Evolutionary conservation across 2,113 vertebrate species (phyloP).

Genomic region (Cavia porcellus): DNA sequence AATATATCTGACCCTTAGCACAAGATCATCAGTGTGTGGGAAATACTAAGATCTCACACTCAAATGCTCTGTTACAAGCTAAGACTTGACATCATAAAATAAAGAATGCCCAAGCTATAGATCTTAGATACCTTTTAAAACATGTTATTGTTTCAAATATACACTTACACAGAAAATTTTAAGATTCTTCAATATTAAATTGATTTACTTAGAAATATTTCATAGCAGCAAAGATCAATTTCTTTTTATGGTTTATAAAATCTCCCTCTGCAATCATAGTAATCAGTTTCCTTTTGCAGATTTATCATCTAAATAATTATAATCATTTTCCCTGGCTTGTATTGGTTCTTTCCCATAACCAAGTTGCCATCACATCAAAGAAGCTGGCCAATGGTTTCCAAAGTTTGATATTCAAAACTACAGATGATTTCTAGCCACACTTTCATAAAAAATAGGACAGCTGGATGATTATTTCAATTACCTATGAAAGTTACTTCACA

Average conservation of each 20-base stretch:
- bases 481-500: neutral
- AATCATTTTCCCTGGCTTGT: neutral
- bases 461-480: neutral
- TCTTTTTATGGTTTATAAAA: neutral
- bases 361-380: neutral
- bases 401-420: neutral
- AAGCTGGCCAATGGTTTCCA: neutral
- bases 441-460: neutral
- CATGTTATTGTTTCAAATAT: neutral
- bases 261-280: neutral
- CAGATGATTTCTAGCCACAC: neutral
- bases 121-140: neutral
- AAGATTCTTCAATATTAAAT: neutral
- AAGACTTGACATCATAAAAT: neutral
- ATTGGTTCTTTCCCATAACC: neutral
- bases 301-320: neutral
- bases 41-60: neutral
- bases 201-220: neutral
- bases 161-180: neutral
- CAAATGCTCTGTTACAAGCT: neutral
- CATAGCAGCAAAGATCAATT: neutral
- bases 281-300: neutral
- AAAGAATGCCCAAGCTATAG: neutral
- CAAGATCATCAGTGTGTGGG: neutral
- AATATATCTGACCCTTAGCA: fast-evolving